Percentiles rank a stretch among this genome's conserved stretches.
Conservation (phyloP, 2,113 vertebrate species). For the Orycteropus afer region DNA sequence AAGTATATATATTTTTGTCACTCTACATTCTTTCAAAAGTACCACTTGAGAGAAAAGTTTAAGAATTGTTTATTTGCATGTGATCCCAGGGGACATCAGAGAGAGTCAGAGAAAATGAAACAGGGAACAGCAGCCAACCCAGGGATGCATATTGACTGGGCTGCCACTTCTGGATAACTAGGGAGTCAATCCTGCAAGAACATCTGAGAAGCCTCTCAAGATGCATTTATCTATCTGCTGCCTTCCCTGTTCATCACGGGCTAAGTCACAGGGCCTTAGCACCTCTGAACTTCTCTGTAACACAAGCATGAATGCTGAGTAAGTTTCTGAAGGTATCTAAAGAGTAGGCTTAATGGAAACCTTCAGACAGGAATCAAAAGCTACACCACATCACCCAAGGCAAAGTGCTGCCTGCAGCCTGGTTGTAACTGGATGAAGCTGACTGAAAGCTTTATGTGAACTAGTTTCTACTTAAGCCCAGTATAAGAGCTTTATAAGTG, state of each 20-base stretch:
- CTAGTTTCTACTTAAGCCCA: background rate
- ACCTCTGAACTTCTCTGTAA: background rate
- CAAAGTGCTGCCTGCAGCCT: background rate
- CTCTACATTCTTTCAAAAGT: background rate
- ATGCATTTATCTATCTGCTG: background rate
- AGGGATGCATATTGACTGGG: background rate
- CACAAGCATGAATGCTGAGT: background rate
- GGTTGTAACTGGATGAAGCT: background rate
- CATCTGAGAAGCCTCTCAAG: background rate
- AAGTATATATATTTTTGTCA: background rate
- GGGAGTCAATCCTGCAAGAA: background rate
- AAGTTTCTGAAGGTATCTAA: background rate
- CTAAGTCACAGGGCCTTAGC: background rate
- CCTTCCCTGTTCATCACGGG: background rate
- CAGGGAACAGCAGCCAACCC: background rate
- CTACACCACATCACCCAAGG: background rate
- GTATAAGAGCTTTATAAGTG: background rate
- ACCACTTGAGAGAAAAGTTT: background rate
- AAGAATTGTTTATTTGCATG: background rate
- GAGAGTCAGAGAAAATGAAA: background rate
- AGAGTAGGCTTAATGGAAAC: background rate
- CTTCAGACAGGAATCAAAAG: background rate
- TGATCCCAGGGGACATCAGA: background rate
- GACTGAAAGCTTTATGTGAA: background rate
- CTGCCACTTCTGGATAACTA: background rate